Evolutionary conservation across 1,140 invertebrate genomes (phyloP), one percentile per base, ranked within the genome.

Genomic region (Cydia fagiglandana): DNA sequence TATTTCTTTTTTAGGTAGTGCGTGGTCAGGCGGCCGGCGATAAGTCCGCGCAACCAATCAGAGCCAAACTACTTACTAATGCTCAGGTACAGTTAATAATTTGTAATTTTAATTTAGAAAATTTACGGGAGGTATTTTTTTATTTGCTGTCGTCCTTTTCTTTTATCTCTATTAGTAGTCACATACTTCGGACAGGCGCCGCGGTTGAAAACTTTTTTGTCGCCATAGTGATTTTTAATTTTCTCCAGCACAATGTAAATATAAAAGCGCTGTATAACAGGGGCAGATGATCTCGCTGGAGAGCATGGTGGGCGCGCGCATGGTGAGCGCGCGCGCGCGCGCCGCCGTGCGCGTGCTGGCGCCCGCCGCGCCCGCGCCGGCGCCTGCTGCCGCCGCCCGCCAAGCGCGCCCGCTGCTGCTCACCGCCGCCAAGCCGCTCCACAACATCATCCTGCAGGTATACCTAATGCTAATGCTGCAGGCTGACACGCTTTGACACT

Each of bases 21-120:
- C 81, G 90, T 17, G 81, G 78, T 61, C 88, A 88, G 47, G 66
- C 86, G 0, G 64, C 84, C 4, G 83, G 79, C 1, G 91, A 92
- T 2, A 92, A 92, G 75, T 38, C 86, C 3, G 56, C 82, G 10
- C 90, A 91, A 56, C 91, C 90, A 3, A 91, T 92, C 20, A 85
- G 91, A 28, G 91, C 91, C 2, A 92, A 92, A 77, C 78, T 92
- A 56, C 79, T 92, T 10, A 92, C 89, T 15, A 91, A 89, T 83
- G 88, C 91, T 56, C 91, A 92, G 84, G 91, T 91, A 34, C 5
- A 34, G 34, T 5, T 34, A 34, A 34, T 6, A 0, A 34, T 34
- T 34, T 34, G 34, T 34, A 6, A 34, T 6, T 34, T 34, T 34
- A 5, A 34, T 34, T 34, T 34, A 34, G 5, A 34, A 34, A 34